Base-by-base conservation (phyloP, 2,888 invertebrate species). In the Hemicrepidius hirtus region DNA sequence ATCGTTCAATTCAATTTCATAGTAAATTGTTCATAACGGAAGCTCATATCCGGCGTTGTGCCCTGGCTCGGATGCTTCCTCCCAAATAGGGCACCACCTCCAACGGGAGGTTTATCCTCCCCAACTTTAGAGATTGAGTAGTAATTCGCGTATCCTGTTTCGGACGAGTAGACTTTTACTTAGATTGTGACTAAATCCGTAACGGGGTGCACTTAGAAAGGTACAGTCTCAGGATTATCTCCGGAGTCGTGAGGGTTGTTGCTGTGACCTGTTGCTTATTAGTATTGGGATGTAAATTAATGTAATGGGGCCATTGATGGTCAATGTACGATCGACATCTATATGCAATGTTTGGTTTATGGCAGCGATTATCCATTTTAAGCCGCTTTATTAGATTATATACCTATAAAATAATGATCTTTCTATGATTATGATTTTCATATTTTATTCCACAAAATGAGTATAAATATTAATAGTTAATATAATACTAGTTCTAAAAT, bases 11-110 rank as follows among this genome's bases (percentile, higher is more conserved):
- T 84, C 85, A 84, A 86, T 85, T 85, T 85, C 83, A 82, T 82
- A 84, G 84, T 81, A 93, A 93, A 93, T 93, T 93, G 92, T 93
- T 92, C 93, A 92, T 91, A 93, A 92, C 93, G 93, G 92, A 92
- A 92, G 91, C 92, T 93, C 93, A 94, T 93, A 93, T 94, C 93
- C 94, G 93, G 92, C 87, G 80, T 71, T 75, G 78, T 78, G 76
- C 79, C 76, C 75, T 73, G 75, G 77, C 74, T 75, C 72, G 72
- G 76, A 74, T 73, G 71, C 69, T 68, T 70, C 75, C 75, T 68
- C 75, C 71, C 69, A 69, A 71, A 62, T 66, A 64, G 73, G 70
- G 72, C 60, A 67, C 74, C 67, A 62, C 74, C 68, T 53, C 24
- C 64, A 60, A 59, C 50, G 68, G 75, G 75, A 65, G 75, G 73